These are phyloP conservation scores for Sminthurides aquaticus DNA, from an alignment of 2,888 invertebrate genomes.

Conservation along the genomic window DNA sequence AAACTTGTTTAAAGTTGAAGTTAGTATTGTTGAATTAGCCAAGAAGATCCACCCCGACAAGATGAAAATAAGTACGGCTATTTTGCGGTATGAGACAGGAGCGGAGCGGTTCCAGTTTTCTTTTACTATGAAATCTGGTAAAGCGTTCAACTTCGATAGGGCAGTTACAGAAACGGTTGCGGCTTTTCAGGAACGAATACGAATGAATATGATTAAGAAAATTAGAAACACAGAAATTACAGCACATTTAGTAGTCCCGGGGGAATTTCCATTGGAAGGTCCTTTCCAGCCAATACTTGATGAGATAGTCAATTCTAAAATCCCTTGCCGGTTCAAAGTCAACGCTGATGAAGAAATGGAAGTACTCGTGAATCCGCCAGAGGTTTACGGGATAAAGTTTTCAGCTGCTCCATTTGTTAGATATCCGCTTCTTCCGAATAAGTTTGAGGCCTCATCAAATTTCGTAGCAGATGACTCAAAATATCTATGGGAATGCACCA, in stretches of 20 bases:
- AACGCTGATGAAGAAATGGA: slow-evolving; percentile 27
- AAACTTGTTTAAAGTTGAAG: background rate
- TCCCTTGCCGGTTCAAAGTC: slow-evolving; percentile 18
- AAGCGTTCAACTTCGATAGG: slow-evolving; percentile 49
- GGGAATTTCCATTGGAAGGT: background rate
- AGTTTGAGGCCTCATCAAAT: slow-evolving; percentile 35
- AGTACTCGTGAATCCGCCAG: slow-evolving; percentile 39
- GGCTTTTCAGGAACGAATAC: slow-evolving; percentile 29
- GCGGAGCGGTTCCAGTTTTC: slow-evolving; percentile 54
- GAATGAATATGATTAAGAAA: slow-evolving; percentile 37
- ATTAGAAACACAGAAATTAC: slow-evolving; percentile 25
- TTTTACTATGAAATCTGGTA: slow-evolving; percentile 52
- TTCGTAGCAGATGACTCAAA: slow-evolving; percentile 25
- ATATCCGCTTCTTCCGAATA: slow-evolving; percentile 35
- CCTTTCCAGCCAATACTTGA: background rate
- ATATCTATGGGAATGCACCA: slow-evolving; percentile 35
- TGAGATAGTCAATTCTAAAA: background rate
- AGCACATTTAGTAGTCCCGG: background rate
- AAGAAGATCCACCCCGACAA: slow-evolving; percentile 11
- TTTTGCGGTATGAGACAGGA: slow-evolving; percentile 52
- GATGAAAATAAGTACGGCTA: slow-evolving; percentile 46
- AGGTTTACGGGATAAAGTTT: slow-evolving; percentile 35
- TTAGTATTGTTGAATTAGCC: background rate
- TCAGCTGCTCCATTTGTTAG: slow-evolving; percentile 21
- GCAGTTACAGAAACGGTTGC: slow-evolving; percentile 23